Base-by-base conservation (phyloP, 2,888 invertebrate genomes). In the Drosophila robusta region DNA sequence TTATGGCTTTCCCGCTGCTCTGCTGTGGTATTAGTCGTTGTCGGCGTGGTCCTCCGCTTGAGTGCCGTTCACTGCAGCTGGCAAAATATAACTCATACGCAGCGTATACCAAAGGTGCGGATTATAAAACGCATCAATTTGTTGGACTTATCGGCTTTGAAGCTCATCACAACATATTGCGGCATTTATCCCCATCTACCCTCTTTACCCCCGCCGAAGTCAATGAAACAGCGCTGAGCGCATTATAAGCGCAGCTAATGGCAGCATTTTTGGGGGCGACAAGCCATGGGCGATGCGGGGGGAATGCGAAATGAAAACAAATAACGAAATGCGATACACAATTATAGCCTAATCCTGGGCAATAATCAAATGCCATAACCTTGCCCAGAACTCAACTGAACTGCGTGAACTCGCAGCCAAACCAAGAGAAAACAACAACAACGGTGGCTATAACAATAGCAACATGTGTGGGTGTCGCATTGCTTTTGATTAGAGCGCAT, bases 401-500 rank as follows among this genome's bases (percentile, higher is more conserved):
- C 66, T 57, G 63, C 55, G 55, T 76, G 66, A 78, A 70, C 69
- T 72, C 18, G 55, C 54, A 50, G 55, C 56, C 55, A 9, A 14
- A 18, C 2, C 18, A 49, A 39, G 38, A 36, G 4, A 34, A 50
- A 54, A 39, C 41, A 52, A 41, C 70, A 39, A 41, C 52, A 39
- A 11, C 41, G 24, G 18, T 55, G 58, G 55, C n/a, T 38, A 60
- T 44, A 61, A 62, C 68, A 68, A 70, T 72, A 55, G 72, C 80
- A 80, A 75, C 69, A 81, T 75, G 60, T 77, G 66, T 71, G 78
- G 71, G 70, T 66, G 63, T 75, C 80, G 70, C 74, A 73, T 80
- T 74, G 71, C 81, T 78, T 85, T 85, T 85, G 85, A 87, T 86
- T 80, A 87, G 87, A 81, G 71, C 75, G 80, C 87, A 86, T 87